Evolutionary conservation across 2,113 vertebrate species (phyloP).

Genomic region (Athene cunicularia): DNA sequence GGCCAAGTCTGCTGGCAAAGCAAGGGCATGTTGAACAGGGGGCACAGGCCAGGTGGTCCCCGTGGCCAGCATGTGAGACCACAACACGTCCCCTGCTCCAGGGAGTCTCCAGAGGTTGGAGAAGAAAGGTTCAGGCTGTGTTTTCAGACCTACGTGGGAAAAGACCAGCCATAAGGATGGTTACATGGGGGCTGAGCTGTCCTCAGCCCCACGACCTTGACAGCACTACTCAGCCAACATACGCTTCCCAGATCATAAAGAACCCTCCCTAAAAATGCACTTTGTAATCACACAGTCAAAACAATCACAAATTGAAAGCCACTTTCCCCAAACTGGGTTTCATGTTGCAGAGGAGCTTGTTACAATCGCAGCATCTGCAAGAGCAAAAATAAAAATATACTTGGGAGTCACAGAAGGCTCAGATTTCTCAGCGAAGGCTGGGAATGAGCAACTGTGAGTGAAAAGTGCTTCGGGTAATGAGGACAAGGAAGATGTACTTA

Average conservation of each 20-base stretch:
- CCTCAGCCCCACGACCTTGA: neutral
- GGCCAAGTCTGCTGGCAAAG: neutral
- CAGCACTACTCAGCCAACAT: neutral
- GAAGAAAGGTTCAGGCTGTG: neutral
- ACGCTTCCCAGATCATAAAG: neutral
- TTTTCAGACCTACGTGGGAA: neutral
- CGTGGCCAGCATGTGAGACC: fast-evolving
- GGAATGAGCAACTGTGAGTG: fast-evolving
- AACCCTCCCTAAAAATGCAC: neutral
- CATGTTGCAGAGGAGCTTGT: neutral
- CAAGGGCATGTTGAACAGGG: neutral
- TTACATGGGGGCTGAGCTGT: neutral
- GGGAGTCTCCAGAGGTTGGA: neutral
- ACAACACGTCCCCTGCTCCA: neutral
- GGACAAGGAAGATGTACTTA: neutral
- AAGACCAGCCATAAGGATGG: neutral
- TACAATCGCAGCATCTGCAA: neutral
- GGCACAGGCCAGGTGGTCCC: neutral
- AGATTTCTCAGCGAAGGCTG: neutral
- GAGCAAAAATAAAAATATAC: neutral
- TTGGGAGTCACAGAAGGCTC: neutral
- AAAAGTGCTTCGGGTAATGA: neutral
- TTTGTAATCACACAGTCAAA: neutral
- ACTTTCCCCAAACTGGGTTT: neutral
- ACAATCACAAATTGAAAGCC: neutral